Evolutionary conservation across 2,113 vertebrate species (phyloP).

Genomic region (Dipodomys spectabilis): DNA sequence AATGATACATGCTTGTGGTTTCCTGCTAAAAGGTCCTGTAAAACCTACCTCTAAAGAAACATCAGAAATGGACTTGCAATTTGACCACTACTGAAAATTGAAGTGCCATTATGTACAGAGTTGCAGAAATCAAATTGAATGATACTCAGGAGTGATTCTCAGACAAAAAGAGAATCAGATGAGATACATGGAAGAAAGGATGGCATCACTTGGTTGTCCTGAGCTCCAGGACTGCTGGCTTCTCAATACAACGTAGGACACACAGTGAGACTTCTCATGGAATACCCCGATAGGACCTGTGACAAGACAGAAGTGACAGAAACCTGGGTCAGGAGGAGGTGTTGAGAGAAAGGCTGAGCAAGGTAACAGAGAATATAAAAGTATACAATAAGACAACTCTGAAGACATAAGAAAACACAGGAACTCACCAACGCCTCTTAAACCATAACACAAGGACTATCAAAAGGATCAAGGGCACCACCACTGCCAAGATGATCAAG

Average conservation of each 20-base stretch:
- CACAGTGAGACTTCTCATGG: not conserved
- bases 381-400: not conserved
- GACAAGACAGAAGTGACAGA: not conserved
- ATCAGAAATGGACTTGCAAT: not conserved
- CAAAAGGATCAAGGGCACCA: not conserved
- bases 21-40: not conserved
- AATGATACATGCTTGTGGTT: no score
- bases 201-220: not conserved
- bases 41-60: not conserved
- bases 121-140: not conserved
- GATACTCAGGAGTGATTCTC: not conserved
- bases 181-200: not conserved
- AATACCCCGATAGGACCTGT: not conserved
- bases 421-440: slow-evolving; percentile 9
- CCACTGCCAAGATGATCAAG: not conserved
- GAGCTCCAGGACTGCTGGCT: not conserved
- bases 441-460: not conserved
- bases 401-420: not conserved
- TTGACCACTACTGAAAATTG: not conserved
- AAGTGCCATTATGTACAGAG: not conserved
- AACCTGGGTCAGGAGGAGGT: not conserved
- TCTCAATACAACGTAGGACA: not conserved
- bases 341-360: not conserved
- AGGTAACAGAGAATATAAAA: not conserved
- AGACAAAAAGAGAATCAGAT: not conserved